Base-by-base conservation (phyloP, 1,140 invertebrate species). In the Elymnias hypermnestra region DNA sequence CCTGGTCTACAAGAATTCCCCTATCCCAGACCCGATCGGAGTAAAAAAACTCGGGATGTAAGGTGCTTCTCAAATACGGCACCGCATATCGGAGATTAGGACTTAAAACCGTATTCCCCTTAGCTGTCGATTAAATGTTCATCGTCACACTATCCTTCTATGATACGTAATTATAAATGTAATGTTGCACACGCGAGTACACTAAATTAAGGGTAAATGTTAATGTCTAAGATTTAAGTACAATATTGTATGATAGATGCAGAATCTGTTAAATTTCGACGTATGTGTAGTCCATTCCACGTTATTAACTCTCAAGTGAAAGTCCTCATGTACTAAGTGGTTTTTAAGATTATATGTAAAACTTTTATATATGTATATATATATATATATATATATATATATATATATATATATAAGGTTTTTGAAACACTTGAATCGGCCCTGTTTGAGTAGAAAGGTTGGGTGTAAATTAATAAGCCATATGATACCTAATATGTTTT, bases 161-260 rank as follows among this genome's bases (percentile, higher is more conserved):
- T 60, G 57, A 75, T 77, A 82, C 77, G 75, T 82, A 81, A 79
- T 65, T 72, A 67, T 60, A 63, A 60, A 55, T 61, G 45, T 66
- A 65, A 63, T 59, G 57, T 53, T 78, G 72, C 72, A 79, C 74
- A 58, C 64, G 65, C 64, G 51, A 77, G 55, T 72, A 72, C 73
- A 74, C 66, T 72, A 63, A 61, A 69, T 21, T 70, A 76, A 61
- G 57, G 53, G 53, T 72, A 53, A 72, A 76, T 76, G 71, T 81
- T 78, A 52, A 33, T 68, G 69, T 54, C 58, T 73, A 71, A 76
- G 68, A 70, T 54, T 60, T 72, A 71, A 76, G 75, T 74, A 79
- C 64, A 64, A 60, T 42, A 49, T 33, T 40, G 37, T 40, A 43
- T 36, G 50, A 63, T 73, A 72, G 65, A 53, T 68, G 68, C 68